A percentile compares a stretch with the other conserved stretches of the same genome.
Evolutionary conservation across 1,140 invertebrate genomes (phyloP).

Genomic region (Asobara japonica): DNA sequence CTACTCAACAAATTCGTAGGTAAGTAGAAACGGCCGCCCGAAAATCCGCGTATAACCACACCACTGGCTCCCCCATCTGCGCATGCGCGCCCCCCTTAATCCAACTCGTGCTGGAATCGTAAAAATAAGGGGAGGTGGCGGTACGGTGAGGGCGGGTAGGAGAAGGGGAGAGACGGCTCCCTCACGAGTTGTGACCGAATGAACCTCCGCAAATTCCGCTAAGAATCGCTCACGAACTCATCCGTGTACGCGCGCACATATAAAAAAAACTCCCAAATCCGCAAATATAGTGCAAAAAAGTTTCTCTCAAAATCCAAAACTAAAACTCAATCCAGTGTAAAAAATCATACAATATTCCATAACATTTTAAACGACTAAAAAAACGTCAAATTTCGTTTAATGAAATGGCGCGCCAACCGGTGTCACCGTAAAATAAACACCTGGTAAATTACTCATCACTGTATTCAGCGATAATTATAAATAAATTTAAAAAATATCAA

Average conservation of each 20-base stretch:
- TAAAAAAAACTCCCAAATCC: conserved; percentile 5
- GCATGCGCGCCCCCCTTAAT: conserved; percentile 45
- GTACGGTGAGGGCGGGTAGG: conserved; percentile 43
- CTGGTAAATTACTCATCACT: conserved; percentile 42
- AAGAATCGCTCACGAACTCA: conserved; percentile 39
- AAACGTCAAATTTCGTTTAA: neutral
- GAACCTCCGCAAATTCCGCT: conserved; percentile 48
- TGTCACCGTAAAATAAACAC: conserved; percentile 42
- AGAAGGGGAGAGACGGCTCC: conserved; percentile 48
- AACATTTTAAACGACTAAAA: neutral
- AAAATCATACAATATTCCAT: neutral
- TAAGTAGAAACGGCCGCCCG: neutral
- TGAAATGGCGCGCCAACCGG: conserved; percentile 11
- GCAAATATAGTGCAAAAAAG: too few relatives aligned
- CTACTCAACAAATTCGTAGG: too few relatives aligned
- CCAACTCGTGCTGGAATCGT: conserved; percentile 45
- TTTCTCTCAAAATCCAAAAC: too few relatives aligned
- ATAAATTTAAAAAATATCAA: too few relatives aligned
- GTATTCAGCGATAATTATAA: too few relatives aligned
- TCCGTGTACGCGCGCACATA: neutral
- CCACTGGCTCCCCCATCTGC: conserved; percentile 37
- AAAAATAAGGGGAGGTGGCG: conserved; percentile 52
- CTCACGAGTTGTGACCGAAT: conserved; percentile 51
- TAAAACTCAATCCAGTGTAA: neutral
- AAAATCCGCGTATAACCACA: conserved; percentile 33